Conservation (phyloP, 2,113 vertebrate species). For the Phaethon lepturus region DNA sequence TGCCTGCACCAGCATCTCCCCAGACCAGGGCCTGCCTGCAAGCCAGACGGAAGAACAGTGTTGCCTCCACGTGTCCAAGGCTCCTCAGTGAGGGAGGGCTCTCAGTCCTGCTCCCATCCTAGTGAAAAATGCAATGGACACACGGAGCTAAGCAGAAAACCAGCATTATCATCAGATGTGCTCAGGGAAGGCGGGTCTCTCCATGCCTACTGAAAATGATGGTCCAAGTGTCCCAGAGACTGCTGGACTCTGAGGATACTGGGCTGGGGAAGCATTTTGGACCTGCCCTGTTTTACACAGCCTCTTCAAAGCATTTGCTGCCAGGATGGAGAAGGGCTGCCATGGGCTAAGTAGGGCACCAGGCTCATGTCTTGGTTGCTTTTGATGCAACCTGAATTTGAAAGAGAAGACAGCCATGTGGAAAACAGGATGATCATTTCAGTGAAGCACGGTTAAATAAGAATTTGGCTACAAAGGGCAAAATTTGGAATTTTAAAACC, state of each 20-base stretch:
- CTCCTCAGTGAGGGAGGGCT: rapidly evolving
- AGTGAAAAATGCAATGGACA: neutral
- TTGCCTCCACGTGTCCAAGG: neutral
- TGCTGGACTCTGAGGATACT: neutral
- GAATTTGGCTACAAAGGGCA: neutral
- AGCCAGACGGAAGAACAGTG: rapidly evolving
- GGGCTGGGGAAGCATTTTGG: neutral
- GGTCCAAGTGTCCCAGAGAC: neutral
- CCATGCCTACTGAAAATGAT: neutral
- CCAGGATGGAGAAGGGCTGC: neutral
- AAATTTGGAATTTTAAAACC: neutral
- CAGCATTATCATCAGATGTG: rapidly evolving
- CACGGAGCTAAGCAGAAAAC: neutral
- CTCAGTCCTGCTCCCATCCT: neutral
- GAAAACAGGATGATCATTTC: neutral
- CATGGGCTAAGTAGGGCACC: neutral
- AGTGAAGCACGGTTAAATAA: neutral
- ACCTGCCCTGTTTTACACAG: neutral
- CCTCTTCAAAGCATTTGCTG: neutral
- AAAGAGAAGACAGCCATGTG: neutral
- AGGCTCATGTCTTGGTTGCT: neutral
- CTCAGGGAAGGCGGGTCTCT: neutral
- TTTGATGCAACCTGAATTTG: neutral
- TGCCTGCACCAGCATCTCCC: neutral
- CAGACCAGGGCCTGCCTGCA: neutral